Percentiles rank a stretch among this genome's conserved stretches.
Evolutionary conservation across 2,113 vertebrate genomes (phyloP).

Genomic region (Peromyscus californicus): DNA sequence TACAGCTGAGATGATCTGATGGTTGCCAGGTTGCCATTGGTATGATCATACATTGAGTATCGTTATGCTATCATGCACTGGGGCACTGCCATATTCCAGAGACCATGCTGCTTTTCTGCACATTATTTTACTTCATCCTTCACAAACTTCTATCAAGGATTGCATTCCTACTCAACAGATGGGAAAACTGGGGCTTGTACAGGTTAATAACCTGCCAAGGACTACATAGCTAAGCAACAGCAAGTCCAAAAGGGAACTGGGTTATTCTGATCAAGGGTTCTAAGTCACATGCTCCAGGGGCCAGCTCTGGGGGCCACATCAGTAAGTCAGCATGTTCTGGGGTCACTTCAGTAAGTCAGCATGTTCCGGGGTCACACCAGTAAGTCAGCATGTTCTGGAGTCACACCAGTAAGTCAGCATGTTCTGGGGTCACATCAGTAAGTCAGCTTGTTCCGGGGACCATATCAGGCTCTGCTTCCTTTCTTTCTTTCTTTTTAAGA

Average conservation of each 20-base stretch:
- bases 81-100: background rate
- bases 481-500: background rate
- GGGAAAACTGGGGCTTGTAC: background rate
- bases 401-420: too few relatives aligned
- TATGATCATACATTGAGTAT: background rate
- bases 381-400: too few relatives aligned
- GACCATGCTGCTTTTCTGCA: background rate
- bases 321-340: too few relatives aligned
- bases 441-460: too few relatives aligned
- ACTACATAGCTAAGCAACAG: background rate
- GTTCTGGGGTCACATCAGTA: too few relatives aligned
- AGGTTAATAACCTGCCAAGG: background rate
- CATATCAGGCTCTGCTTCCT: background rate
- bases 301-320: too few relatives aligned
- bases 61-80: rapidly evolving
- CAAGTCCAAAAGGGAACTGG: background rate
- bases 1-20: too few relatives aligned
- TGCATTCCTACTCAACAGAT: background rate
- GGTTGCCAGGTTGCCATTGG: background rate
- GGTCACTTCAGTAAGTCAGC: background rate
- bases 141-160: background rate
- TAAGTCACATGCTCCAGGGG: background rate
- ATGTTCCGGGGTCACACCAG: too few relatives aligned
- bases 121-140: background rate
- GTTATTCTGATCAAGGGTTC: background rate